Conservation (phyloP, 2,888 invertebrate species). For the Luperina nickerlii region DNA sequence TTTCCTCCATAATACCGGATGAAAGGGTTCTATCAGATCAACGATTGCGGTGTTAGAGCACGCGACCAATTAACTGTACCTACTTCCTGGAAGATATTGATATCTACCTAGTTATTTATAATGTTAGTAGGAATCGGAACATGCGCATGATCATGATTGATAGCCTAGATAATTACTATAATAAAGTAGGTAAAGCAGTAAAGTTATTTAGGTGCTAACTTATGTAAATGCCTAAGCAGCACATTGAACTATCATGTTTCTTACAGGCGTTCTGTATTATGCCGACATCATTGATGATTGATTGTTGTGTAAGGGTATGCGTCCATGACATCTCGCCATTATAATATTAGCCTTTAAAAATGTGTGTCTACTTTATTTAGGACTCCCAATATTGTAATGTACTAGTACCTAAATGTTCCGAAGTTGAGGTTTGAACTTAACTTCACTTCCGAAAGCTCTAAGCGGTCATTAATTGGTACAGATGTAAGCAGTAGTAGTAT, state of each 20-base stretch:
- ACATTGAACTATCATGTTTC: neutral
- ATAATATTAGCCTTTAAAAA: neutral
- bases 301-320: neutral
- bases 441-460: no score
- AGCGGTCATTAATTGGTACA: neutral
- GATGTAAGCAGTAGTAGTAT: no score
- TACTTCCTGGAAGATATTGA: constrained; percentile 46
- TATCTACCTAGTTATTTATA: constrained; percentile 21
- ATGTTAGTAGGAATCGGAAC: constrained; percentile 7
- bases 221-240: neutral
- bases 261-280: constrained; percentile 22
- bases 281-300: neutral
- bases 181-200: neutral
- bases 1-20: constrained; percentile 51
- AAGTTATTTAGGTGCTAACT: neutral
- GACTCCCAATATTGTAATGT: neutral
- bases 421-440: neutral
- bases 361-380: neutral
- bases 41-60: constrained; percentile 30
- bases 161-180: neutral
- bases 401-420: neutral
- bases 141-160: neutral
- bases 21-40: constrained; percentile 25
- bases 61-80: constrained; percentile 34
- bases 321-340: no score